Percentiles rank a stretch among this genome's conserved stretches.
These are phyloP conservation scores for Caenorhabditis sp. DNA, from an alignment of 2,888 invertebrate genomes.

Conservation along the genomic window DNA sequence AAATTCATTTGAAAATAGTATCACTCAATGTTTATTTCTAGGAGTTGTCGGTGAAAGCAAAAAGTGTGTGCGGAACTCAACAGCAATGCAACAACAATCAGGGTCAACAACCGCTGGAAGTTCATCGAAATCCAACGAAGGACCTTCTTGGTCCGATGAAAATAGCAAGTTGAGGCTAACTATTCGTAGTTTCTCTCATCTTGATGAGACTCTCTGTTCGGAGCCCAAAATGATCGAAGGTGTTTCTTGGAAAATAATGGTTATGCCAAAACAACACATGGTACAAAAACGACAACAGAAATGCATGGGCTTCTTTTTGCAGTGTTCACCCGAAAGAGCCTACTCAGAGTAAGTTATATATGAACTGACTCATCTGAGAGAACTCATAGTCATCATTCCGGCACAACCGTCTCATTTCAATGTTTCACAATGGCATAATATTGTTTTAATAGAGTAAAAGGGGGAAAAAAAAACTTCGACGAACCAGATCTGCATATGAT, in stretches of 20 bases:
- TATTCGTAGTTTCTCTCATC: conserved; percentile 86
- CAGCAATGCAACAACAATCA: neutral
- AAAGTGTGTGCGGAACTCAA: conserved; percentile 15
- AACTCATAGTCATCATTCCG: too few relatives aligned
- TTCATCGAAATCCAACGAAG: conserved; percentile 18
- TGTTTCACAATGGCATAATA: neutral
- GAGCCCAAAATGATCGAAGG: conserved; percentile 91
- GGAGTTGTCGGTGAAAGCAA: conserved; percentile 21
- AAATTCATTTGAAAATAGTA: neutral
- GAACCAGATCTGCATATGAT: too few relatives aligned
- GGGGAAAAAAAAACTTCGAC: too few relatives aligned
- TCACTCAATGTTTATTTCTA: neutral
- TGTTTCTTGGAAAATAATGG: conserved; percentile 84
- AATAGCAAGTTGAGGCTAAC: conserved; percentile 84
- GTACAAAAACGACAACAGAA: conserved; percentile 71
- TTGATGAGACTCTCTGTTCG: conserved; percentile 84
- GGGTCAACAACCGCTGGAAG: conserved; percentile 4
- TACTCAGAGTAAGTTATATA: conserved; percentile 81
- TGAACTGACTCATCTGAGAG: too few relatives aligned
- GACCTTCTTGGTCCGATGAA: conserved; percentile 36
- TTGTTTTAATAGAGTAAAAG: neutral
- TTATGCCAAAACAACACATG: conserved; percentile 71
- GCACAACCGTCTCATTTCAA: too few relatives aligned
- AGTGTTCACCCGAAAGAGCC: conserved; percentile 92
- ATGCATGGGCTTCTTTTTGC: conserved; percentile 78